Conservation (phyloP, 2,888 invertebrate species). For the Rhorus exstirpatorius region DNA sequence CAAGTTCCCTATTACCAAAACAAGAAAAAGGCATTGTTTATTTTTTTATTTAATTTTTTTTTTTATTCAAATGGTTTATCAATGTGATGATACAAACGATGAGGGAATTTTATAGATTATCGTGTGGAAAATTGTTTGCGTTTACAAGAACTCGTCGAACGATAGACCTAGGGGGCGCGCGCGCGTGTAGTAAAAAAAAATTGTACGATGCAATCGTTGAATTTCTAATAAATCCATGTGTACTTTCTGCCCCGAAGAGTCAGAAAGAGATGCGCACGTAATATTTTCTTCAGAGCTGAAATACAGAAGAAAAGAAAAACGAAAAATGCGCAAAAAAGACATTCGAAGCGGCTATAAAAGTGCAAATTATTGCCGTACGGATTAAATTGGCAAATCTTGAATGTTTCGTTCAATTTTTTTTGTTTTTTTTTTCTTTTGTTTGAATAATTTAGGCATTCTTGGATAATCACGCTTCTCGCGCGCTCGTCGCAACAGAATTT, state of each 20-base stretch:
- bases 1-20: too few relatives aligned
- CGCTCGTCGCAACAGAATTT: neutral
- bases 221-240: neutral
- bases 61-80: conserved; percentile 68
- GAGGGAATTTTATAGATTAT: conserved; percentile 53
- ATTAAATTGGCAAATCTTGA: too few relatives aligned
- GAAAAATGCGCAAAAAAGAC: neutral
- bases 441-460: conserved; percentile 17
- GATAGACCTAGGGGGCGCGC: too few relatives aligned
- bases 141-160: conserved; percentile 8
- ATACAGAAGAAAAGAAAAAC: conserved; percentile 13
- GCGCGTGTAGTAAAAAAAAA: neutral
- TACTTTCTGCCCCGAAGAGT: neutral
- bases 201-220: neutral
- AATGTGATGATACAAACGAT: conserved; percentile 69
- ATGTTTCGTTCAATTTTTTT: too few relatives aligned
- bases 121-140: conserved; percentile 49
- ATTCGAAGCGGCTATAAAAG: neutral
- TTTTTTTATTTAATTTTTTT: neutral
- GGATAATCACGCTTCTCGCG: neutral
- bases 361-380: neutral
- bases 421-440: neutral
- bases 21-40: too few relatives aligned
- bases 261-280: neutral
- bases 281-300: neutral